phyloP scores from a whole-genome alignment of 2,888 invertebrate genomes.

The Hofmannophila pseudospretella region DNA sequence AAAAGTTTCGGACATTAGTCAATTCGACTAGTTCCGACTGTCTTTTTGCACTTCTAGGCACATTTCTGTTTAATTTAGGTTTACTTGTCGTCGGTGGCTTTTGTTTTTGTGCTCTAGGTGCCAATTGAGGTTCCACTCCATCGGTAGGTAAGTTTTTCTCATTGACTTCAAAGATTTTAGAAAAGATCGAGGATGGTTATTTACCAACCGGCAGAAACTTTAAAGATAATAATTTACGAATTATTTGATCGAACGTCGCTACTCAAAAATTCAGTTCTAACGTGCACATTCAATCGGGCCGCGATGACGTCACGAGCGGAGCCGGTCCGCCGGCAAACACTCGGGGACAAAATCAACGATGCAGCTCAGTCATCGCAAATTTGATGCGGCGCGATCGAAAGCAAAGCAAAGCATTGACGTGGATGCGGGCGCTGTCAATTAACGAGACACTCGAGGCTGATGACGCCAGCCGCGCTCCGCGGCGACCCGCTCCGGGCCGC shows the following conservation, averaged over 20 bases:
- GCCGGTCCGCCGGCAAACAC: slow-evolving; percentile 12
- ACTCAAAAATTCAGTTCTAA: slow-evolving; percentile 1
- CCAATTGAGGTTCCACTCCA: too few species aligned
- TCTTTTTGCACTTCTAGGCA: too few species aligned
- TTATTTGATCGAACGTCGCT: neutral
- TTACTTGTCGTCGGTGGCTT: too few species aligned
- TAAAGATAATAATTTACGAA: too few species aligned
- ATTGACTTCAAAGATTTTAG: too few species aligned
- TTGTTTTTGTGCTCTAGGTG: too few species aligned
- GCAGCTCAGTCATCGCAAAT: slow-evolving; percentile 13
- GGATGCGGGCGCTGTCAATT: slow-evolving; percentile 19
- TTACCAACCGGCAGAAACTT: too few species aligned
- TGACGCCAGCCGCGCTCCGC: slow-evolving; percentile 6
- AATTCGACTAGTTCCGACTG: neutral
- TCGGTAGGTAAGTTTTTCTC: too few species aligned
- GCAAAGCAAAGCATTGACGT: slow-evolving; percentile 10
- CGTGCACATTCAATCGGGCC: neutral
- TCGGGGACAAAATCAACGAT: slow-evolving; percentile 10
- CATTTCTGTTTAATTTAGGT: too few species aligned
- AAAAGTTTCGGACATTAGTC: slow-evolving; percentile 20
- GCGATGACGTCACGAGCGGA: slow-evolving; percentile 10
- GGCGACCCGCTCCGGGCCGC: neutral
- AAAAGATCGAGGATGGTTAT: too few species aligned
- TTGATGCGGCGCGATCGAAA: slow-evolving; percentile 12
- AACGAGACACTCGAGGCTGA: slow-evolving; percentile 12